Evolutionary conservation across 2,797 vertebrate species (phyloP), one percentile per base, ranked within the genome.

Genomic region (Gobio occitaniae): DNA sequence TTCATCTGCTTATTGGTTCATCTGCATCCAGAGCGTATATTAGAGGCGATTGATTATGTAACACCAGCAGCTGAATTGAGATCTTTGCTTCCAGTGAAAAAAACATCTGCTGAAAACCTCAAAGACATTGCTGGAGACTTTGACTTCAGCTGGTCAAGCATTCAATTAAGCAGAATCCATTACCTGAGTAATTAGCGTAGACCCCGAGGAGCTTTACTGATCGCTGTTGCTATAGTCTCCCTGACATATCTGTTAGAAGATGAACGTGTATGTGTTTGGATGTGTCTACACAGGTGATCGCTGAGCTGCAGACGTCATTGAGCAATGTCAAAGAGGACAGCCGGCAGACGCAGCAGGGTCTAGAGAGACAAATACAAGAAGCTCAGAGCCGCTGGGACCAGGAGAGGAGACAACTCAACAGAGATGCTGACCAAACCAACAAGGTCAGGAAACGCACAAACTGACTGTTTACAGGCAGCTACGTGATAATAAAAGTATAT

Each of bases 341-440:
- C 36, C 92, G 94, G 88, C 94, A 86, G 88, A 94, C 95, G 89
- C 96, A 96, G 94, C 92, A 95, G 32, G 89, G 87, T 0, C 90
- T 94, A 15, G 93, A 97, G 90, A 95, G 93, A 89, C 95, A 92
- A 89, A 91, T 97, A 82, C 94, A 95, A 91, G 97, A 97, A 89
- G 89, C 90, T 47, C 87, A 86, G 1, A 90, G 91, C 61, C 95
- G 91, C 72, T 96, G 96, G 95, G 96, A 97, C 82, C 94, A 95
- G 84, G 96, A 97, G 92, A 97, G 96, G 93, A 90, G 92, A 90
- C 94, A 94, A 74, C 89, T 98, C 83, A 94, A 93, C 90, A 94
- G 93, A 78, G 94, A 95, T 0, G 87, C 93, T 0, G 90, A 95
- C 86, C 86, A 89, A 66, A 85, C 84, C 88, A 89, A 47, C 89